A percentile compares a stretch with the other conserved stretches of the same genome.
phyloP scores from a whole-genome alignment of 2,113 vertebrate genomes.

The Numenius arquata region DNA sequence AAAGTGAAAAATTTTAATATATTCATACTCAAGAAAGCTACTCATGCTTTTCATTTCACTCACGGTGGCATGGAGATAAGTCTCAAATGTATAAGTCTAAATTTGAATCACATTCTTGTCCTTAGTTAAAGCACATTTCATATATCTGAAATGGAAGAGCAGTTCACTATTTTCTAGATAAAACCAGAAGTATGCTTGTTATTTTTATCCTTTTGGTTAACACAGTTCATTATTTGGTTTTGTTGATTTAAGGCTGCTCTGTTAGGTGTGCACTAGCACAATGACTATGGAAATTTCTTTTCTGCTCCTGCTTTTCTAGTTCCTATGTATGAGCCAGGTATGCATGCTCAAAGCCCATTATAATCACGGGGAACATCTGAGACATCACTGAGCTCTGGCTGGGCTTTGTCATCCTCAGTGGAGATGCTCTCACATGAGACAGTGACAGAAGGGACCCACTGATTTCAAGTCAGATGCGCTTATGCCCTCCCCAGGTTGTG shows the following conservation, averaged over 20 bases:
- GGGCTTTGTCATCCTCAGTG: neutral
- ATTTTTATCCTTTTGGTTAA: slow-evolving; percentile 3
- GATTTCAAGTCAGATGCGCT: neutral
- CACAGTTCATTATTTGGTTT: neutral
- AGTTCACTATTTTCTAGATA: neutral
- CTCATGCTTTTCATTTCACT: neutral
- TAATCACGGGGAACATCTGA: neutral
- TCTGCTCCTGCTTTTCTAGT: neutral
- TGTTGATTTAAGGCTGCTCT: neutral
- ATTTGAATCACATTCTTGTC: neutral
- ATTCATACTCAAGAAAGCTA: neutral
- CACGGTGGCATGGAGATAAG: neutral
- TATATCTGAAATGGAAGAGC: neutral
- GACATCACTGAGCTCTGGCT: neutral
- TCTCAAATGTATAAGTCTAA: neutral
- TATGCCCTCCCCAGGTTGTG: neutral
- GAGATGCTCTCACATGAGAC: neutral
- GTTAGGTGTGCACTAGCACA: neutral
- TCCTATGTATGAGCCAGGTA: rapidly evolving
- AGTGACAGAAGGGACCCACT: neutral
- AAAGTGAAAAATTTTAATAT: neutral
- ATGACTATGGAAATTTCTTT: neutral
- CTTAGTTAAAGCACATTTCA: neutral
- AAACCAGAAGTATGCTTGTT: neutral
- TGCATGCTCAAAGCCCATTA: neutral